Percentiles rank a stretch among this genome's conserved stretches.
These are phyloP conservation scores for Sphaerodactylus townsendi DNA, from an alignment of 2,113 vertebrate species.

Conservation along the genomic window DNA sequence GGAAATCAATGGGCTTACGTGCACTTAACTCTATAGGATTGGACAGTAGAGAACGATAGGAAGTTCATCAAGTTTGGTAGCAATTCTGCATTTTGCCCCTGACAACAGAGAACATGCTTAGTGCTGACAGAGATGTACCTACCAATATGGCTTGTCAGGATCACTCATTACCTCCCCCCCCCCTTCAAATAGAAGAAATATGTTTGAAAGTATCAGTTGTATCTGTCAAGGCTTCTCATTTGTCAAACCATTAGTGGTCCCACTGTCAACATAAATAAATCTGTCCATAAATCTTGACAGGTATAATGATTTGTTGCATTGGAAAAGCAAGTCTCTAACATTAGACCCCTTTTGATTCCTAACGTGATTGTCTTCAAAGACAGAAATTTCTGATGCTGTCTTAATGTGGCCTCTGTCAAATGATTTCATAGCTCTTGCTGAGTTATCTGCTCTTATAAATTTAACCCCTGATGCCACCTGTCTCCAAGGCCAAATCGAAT, in stretches of 20 bases:
- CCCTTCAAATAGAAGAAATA: slow-evolving; percentile 64
- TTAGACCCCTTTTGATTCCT: slow-evolving; percentile 77
- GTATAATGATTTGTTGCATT: slow-evolving; percentile 80
- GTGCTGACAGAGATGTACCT: slow-evolving; percentile 38
- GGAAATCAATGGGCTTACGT: background rate
- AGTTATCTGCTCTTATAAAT: slow-evolving; percentile 70
- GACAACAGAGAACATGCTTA: slow-evolving; percentile 30
- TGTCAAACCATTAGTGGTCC: slow-evolving; percentile 78
- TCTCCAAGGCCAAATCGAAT: slow-evolving; percentile 59
- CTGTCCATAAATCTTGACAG: slow-evolving; percentile 83
- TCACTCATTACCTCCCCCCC: slow-evolving; percentile 56
- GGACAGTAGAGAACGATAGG: slow-evolving; percentile 21
- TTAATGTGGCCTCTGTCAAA: slow-evolving; percentile 79
- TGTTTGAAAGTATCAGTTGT: slow-evolving; percentile 72
- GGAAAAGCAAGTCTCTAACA: slow-evolving; percentile 79
- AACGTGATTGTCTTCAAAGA: slow-evolving; percentile 77
- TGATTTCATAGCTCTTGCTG: slow-evolving; percentile 69
- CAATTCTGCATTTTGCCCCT: slow-evolving; percentile 22
- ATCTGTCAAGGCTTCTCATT: slow-evolving; percentile 78
- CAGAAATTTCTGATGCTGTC: slow-evolving; percentile 73
- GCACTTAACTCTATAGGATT: no score
- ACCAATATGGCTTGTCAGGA: slow-evolving; percentile 65
- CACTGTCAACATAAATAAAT: slow-evolving; percentile 81
- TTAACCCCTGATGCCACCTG: slow-evolving; percentile 72
- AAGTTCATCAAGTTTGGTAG: background rate